Conservation (phyloP, 2,888 invertebrate species). For the Drosophila pseudotakahashii region DNA sequence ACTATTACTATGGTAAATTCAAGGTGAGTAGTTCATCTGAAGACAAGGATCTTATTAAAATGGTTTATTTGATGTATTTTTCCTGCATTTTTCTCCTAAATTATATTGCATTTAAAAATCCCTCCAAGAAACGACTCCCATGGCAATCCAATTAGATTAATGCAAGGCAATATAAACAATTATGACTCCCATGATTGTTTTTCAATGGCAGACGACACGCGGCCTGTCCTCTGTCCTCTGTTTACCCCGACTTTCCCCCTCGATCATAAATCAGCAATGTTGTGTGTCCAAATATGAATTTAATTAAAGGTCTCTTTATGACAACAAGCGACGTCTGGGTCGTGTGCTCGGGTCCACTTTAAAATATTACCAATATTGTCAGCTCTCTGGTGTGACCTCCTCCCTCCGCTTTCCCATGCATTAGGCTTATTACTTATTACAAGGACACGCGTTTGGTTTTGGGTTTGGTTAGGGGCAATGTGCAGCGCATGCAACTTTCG, state of each 20-base stretch:
- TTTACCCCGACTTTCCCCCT: background rate
- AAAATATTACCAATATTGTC: constrained; percentile 81
- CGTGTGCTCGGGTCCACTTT: constrained; percentile 70
- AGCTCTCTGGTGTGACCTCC: constrained; percentile 56
- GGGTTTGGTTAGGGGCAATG: constrained; percentile 47
- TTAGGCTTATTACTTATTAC: constrained; percentile 80
- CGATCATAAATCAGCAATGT: constrained; percentile 62
- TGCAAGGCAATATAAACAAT: constrained; percentile 61
- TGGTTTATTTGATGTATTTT: too few species aligned
- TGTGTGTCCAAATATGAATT: constrained; percentile 76
- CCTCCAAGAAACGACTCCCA: constrained; percentile 9
- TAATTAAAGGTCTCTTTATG: constrained; percentile 82
- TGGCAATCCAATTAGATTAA: constrained; percentile 71
- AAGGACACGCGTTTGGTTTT: constrained; percentile 63
- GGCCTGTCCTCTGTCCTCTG: constrained; percentile 7
- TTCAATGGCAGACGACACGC: constrained; percentile 37
- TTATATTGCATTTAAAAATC: too few species aligned
- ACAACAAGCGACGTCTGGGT: constrained; percentile 57
- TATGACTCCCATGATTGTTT: constrained; percentile 58
- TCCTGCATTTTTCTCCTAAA: too few species aligned
- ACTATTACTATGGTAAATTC: background rate
- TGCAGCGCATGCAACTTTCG: constrained; percentile 60
- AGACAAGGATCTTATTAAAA: too few species aligned
- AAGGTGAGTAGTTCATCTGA: too few species aligned
- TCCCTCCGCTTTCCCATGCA: constrained; percentile 50